phyloP scores from a whole-genome alignment of 2,888 invertebrate genomes.

The Dendrolimus houi region DNA sequence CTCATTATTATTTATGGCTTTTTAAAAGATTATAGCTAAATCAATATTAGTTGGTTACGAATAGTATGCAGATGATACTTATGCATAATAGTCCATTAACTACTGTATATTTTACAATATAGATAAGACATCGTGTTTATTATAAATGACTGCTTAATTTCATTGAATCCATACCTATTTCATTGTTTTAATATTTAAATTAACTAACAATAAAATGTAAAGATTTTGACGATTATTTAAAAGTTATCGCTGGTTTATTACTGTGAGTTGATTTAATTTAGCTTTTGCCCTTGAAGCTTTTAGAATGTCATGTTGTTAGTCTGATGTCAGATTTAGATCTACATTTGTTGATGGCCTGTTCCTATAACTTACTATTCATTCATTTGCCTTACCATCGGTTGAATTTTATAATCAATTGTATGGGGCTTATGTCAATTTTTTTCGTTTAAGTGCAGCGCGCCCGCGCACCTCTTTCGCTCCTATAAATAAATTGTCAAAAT shows the following conservation, averaged over 20 bases:
- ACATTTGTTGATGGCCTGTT: no score
- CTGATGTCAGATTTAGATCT: no score
- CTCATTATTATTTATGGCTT: no score
- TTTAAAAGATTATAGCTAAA: no score
- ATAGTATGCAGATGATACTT: neutral
- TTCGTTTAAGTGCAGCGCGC: no score
- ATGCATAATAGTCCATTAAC: neutral
- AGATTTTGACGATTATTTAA: neutral
- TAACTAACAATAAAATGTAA: neutral
- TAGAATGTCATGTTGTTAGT: neutral
- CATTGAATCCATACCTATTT: neutral
- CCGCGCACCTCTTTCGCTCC: no score
- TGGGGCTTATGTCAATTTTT: no score
- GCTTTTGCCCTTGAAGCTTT: neutral
- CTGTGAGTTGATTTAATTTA: neutral
- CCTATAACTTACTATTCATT: no score
- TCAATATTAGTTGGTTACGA: neutral
- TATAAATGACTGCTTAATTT: conserved; percentile 2
- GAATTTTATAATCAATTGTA: no score
- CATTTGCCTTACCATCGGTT: no score
- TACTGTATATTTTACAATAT: neutral
- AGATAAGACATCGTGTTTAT: conserved; percentile 1
- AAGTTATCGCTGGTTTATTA: neutral
- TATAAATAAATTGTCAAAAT: no score
- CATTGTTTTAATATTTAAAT: neutral